A percentile compares a stretch with the other conserved stretches of the same genome.
Evolutionary conservation across 1,140 invertebrate genomes (phyloP).

Genomic region (Bombus picipes): DNA sequence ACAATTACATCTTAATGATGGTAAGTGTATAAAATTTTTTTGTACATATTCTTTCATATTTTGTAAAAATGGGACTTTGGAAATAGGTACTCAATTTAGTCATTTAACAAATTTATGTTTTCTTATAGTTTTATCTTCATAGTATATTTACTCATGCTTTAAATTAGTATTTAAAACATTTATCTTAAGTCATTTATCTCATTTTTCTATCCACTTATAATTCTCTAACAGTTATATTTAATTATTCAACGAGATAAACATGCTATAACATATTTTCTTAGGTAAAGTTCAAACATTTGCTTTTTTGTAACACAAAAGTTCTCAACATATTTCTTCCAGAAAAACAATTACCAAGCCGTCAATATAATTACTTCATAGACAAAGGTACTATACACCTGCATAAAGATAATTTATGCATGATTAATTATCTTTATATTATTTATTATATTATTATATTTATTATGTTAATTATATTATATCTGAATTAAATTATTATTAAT

Average conservation of each 20-base stretch:
- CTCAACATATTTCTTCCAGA: conserved; percentile 75
- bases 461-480: too few relatives aligned
- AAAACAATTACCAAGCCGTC: conserved; percentile 74
- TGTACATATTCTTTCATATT: neutral
- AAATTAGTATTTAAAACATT: neutral
- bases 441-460: too few relatives aligned
- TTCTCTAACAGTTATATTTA: neutral
- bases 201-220: neutral
- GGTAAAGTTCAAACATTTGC: neutral
- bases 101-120: conserved; percentile 1
- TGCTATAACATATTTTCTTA: neutral
- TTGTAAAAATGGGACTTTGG: neutral
- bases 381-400: conserved; percentile 78
- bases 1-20: conserved; percentile 86
- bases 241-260: conserved; percentile 7
- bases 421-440: conserved; percentile 16
- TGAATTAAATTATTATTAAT: neutral
- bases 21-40: conserved; percentile 79
- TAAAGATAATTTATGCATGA: conserved; percentile 72
- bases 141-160: neutral
- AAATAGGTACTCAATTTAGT: neutral
- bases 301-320: conserved; percentile 14
- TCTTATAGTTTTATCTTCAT: neutral
- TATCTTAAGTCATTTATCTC: neutral
- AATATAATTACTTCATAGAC: conserved; percentile 80